Conservation (phyloP, 2,888 invertebrate genomes). For the Anaspis maculata region DNA sequence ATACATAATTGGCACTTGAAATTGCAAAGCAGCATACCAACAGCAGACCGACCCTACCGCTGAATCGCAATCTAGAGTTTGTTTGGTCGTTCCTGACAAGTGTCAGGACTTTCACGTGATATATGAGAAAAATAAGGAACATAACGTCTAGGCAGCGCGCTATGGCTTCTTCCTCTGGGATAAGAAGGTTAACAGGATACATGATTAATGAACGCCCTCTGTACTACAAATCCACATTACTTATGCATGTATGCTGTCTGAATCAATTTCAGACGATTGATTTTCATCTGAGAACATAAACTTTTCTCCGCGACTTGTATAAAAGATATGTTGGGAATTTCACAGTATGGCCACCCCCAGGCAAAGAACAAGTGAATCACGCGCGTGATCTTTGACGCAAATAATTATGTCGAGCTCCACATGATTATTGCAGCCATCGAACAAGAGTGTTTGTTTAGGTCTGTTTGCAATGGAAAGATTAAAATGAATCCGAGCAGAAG, state of each 20-base stretch:
- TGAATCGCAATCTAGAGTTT: conserved; percentile 26
- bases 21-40: too few relatives aligned
- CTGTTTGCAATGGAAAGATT: conserved; percentile 41
- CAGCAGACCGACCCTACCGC: conserved; percentile 20
- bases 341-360: too few relatives aligned
- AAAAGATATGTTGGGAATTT: too few relatives aligned
- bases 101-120: conserved; percentile 38
- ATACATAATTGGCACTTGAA: conserved; percentile 42
- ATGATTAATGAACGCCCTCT: conserved; percentile 32
- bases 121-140: conserved; percentile 41
- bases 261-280: too few relatives aligned
- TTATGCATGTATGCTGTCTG: conserved; percentile 17
- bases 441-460: conserved; percentile 41
- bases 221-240: conserved; percentile 16
- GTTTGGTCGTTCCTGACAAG: conserved; percentile 33
- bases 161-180: conserved; percentile 22
- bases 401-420: too few relatives aligned
- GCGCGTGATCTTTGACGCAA: conserved; percentile 37
- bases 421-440: conserved; percentile 31
- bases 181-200: conserved; percentile 33
- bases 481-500: conserved; percentile 42
- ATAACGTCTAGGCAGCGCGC: conserved; percentile 26
- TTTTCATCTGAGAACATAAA: too few relatives aligned
- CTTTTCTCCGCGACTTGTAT: too few relatives aligned
- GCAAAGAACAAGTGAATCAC: too few relatives aligned